A percentile compares a stretch with the other conserved stretches of the same genome.
phyloP scores from a whole-genome alignment of 2,797 vertebrate species.

The Typhlichthys subterraneus region DNA sequence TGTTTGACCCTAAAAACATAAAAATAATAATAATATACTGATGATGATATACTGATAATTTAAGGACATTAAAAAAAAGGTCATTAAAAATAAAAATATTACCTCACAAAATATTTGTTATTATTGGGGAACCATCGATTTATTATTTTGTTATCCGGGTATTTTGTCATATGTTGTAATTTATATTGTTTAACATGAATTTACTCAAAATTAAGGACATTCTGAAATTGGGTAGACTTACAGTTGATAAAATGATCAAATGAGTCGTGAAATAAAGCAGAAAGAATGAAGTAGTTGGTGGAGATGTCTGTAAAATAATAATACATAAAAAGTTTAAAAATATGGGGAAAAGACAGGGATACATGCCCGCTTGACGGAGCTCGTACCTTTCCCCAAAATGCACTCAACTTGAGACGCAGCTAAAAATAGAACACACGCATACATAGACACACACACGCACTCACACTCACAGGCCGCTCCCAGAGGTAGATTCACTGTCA shows the following conservation, averaged over 20 bases:
- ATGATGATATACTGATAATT: too few species aligned
- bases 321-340: slow-evolving; percentile 11
- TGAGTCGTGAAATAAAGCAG: background rate
- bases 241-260: background rate
- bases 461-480: slow-evolving; percentile 37
- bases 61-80: too few species aligned
- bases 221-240: background rate
- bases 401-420: slow-evolving; percentile 60
- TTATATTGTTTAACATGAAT: background rate
- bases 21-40: too few species aligned
- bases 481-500: slow-evolving; percentile 60
- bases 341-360: slow-evolving; percentile 47
- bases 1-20: too few species aligned
- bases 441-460: background rate
- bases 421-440: slow-evolving; percentile 60
- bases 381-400: slow-evolving; percentile 66
- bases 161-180: too few species aligned
- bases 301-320: background rate
- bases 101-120: too few species aligned
- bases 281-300: background rate
- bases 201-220: background rate
- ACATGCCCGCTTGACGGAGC: slow-evolving; percentile 59
- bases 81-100: too few species aligned
- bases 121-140: too few species aligned
- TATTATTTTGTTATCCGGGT: too few species aligned